A percentile compares a stretch with the other conserved stretches of the same genome.
Conservation (phyloP, 2,888 invertebrate species). For the Litoditis marina region DNA sequence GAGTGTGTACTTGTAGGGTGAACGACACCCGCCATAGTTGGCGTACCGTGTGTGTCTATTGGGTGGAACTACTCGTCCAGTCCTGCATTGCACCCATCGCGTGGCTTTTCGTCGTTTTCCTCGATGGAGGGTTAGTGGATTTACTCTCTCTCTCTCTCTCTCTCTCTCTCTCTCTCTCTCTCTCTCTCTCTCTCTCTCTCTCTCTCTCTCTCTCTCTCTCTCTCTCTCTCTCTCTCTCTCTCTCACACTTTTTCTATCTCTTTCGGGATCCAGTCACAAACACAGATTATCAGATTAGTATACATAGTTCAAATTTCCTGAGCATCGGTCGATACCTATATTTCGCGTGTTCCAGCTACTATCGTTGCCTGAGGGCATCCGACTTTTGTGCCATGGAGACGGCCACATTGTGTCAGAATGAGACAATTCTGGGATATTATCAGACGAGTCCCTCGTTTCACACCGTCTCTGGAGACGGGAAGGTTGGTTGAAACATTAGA, state of each 20-base stretch:
- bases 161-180: too few relatives aligned
- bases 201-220: too few relatives aligned
- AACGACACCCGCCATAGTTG: constrained; percentile 41
- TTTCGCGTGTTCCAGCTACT: constrained; percentile 44
- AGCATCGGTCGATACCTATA: not conserved
- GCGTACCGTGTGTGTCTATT: constrained; percentile 45
- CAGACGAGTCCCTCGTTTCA: constrained; percentile 22
- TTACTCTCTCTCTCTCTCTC: too few relatives aligned
- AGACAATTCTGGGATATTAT: constrained; percentile 29
- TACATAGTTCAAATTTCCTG: too few relatives aligned
- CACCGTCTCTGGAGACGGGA: constrained; percentile 31
- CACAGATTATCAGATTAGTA: too few relatives aligned
- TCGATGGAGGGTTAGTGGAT: constrained; percentile 48
- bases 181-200: too few relatives aligned
- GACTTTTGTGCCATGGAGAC: constrained; percentile 37
- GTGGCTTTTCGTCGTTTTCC: constrained; percentile 55
- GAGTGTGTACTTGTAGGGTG: constrained; percentile 23
- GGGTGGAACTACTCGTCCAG: constrained; percentile 47
- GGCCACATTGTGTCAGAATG: constrained; percentile 35
- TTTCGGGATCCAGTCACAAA: too few relatives aligned
- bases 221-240: too few relatives aligned
- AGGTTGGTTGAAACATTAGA: constrained; percentile 18
- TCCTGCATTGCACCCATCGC: constrained; percentile 50
- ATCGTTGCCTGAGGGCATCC: constrained; percentile 43
- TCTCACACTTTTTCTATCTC: too few relatives aligned